A percentile compares a stretch with the other conserved stretches of the same genome.
These are phyloP conservation scores for Anoplolepis gracilipes DNA, from an alignment of 1,140 invertebrate genomes.

Conservation along the genomic window DNA sequence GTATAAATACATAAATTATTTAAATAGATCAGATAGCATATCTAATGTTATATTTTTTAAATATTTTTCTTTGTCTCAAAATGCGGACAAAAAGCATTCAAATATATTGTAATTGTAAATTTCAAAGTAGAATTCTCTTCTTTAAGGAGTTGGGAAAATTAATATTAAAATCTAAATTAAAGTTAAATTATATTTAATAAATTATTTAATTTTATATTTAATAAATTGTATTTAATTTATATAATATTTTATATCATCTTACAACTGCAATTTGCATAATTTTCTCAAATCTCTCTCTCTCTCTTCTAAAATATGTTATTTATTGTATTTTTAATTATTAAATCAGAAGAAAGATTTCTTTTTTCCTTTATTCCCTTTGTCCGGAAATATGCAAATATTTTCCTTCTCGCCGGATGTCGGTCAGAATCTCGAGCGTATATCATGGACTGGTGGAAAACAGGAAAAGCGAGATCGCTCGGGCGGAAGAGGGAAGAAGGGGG, in stretches of 20 bases:
- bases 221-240: not conserved
- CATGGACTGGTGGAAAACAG: slow-evolving; percentile 20
- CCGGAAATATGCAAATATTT: slow-evolving; percentile 44
- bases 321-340: not conserved
- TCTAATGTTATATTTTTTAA: not conserved
- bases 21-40: not conserved
- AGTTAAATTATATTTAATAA: not conserved
- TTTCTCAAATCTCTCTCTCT: not conserved
- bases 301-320: not conserved
- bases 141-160: not conserved
- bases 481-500: slow-evolving; percentile 66
- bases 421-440: not conserved
- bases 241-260: not conserved
- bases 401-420: slow-evolving; percentile 18
- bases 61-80: not conserved
- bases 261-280: not conserved
- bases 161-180: slow-evolving; percentile 11
- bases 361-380: not conserved
- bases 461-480: slow-evolving; percentile 65
- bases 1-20: not conserved
- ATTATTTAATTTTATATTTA: not conserved
- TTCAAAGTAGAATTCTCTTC: not conserved
- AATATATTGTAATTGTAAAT: not conserved
- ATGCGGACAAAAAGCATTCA: not conserved
- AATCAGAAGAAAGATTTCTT: not conserved